These are phyloP conservation scores for Drosophila yooni DNA, from an alignment of 2,888 invertebrate genomes.

Conservation along the genomic window DNA sequence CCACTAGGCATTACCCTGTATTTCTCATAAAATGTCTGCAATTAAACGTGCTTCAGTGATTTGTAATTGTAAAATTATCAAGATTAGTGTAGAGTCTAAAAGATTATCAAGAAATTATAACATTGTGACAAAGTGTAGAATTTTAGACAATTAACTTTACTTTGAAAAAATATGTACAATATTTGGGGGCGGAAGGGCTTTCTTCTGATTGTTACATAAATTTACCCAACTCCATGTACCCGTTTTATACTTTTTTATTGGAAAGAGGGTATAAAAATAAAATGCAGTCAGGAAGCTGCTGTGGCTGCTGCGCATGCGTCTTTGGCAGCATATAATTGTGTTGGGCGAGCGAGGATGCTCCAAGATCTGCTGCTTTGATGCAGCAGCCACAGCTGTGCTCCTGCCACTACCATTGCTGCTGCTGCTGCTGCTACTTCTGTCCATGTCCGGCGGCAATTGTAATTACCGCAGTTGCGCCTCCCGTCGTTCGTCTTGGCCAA, in stretches of 20 bases:
- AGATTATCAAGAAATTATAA: neutral
- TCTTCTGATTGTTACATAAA: neutral
- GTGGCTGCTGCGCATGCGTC: slow-evolving; percentile 69
- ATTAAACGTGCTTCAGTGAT: neutral
- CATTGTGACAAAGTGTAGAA: neutral
- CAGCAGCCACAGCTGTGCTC: slow-evolving; percentile 59
- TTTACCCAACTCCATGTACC: neutral
- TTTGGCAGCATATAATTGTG: slow-evolving; percentile 80
- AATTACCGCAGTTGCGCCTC: slow-evolving; percentile 82
- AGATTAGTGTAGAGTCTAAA: neutral
- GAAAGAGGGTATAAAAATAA: slow-evolving; percentile 48
- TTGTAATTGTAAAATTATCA: neutral
- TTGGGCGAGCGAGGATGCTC: slow-evolving; percentile 70
- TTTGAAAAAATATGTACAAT: neutral
- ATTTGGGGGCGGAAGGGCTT: neutral
- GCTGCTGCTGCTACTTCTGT: slow-evolving; percentile 54
- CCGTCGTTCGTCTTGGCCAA: slow-evolving; percentile 77
- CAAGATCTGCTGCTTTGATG: slow-evolving; percentile 57
- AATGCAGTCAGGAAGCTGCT: slow-evolving; percentile 62
- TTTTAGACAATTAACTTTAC: neutral
- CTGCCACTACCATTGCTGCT: slow-evolving; percentile 35
- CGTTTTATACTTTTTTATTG: neutral
- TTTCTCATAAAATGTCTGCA: neutral
- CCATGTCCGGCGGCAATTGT: slow-evolving; percentile 83
- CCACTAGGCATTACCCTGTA: neutral